phyloP scores from a whole-genome alignment of 2,113 vertebrate species.

The Perca flavescens region DNA sequence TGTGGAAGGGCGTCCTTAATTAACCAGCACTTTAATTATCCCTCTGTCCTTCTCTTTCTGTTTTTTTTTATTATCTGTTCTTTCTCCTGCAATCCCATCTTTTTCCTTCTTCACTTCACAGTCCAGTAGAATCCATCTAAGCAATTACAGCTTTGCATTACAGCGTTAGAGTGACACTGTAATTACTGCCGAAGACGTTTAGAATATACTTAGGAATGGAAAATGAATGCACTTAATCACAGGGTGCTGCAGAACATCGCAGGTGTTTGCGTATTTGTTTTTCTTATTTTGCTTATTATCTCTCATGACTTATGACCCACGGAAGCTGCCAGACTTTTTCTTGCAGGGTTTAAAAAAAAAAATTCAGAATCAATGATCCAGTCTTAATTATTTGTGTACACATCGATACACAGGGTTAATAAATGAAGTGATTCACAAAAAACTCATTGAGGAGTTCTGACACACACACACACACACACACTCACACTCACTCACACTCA shows the following conservation, averaged over 20 bases:
- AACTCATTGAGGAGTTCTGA: conserved; percentile 30
- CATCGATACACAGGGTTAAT: conserved; percentile 3
- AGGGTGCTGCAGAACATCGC: conserved; percentile 14
- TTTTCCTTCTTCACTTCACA: conserved; percentile 2
- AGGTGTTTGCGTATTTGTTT: neutral
- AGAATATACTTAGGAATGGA: conserved; percentile 24
- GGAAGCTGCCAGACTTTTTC: neutral
- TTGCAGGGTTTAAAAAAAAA: neutral
- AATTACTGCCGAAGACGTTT: conserved; percentile 45
- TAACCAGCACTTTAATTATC: conserved; percentile 17
- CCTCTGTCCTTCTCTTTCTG: neutral
- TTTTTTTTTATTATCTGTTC: neutral
- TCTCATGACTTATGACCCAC: neutral
- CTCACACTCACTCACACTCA: neutral
- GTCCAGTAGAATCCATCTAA: conserved; percentile 19
- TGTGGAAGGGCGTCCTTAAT: conserved; percentile 25
- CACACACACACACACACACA: neutral
- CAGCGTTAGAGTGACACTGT: conserved; percentile 26
- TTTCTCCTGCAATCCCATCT: neutral
- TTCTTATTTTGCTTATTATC: neutral
- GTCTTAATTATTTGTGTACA: neutral
- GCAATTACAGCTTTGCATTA: conserved; percentile 48
- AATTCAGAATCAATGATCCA: neutral
- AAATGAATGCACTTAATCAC: conserved; percentile 48
- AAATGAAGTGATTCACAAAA: conserved; percentile 10